These are phyloP conservation scores for Drosophila gaucha DNA, from an alignment of 2,888 invertebrate genomes.

Conservation along the genomic window DNA sequence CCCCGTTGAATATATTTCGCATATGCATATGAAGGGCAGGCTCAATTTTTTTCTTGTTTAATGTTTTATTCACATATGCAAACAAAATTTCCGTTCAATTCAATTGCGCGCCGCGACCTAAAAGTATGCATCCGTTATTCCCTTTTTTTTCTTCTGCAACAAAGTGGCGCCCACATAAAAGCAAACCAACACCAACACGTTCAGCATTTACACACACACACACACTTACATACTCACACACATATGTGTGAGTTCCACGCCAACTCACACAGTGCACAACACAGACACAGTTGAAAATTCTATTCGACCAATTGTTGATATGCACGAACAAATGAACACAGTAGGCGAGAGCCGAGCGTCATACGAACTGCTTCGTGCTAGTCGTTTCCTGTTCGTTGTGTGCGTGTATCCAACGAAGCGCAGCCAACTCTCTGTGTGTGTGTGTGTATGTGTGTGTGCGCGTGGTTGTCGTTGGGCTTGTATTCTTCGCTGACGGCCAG, in stretches of 20 bases:
- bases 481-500: conserved; percentile 41
- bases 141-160: conserved; percentile 32
- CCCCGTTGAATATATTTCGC: conserved; percentile 33
- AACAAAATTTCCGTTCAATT: conserved; percentile 76
- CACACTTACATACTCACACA: conserved; percentile 4
- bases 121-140: conserved; percentile 59
- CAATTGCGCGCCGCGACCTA: conserved; percentile 62
- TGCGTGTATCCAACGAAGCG: conserved; percentile 30
- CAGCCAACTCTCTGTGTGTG: conserved; percentile 20
- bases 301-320: conserved; percentile 79
- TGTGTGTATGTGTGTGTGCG: too few species aligned
- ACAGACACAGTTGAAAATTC: conserved; percentile 38
- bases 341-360: conserved; percentile 40
- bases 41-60: conserved; percentile 32
- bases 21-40: conserved; percentile 8
- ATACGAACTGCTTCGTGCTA: conserved; percentile 41
- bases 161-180: conserved; percentile 58
- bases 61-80: conserved; percentile 80
- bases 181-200: conserved; percentile 19
- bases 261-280: conserved; percentile 28
- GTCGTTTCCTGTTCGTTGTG: conserved; percentile 50
- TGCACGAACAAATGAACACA: conserved; percentile 58
- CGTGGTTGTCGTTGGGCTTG: conserved; percentile 16
- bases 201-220: too few species aligned
- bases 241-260: conserved; percentile 4